Evolutionary conservation across 2,113 vertebrate genomes (phyloP), one percentile per base, ranked within the genome.

Genomic region (Heterotis niloticus): DNA sequence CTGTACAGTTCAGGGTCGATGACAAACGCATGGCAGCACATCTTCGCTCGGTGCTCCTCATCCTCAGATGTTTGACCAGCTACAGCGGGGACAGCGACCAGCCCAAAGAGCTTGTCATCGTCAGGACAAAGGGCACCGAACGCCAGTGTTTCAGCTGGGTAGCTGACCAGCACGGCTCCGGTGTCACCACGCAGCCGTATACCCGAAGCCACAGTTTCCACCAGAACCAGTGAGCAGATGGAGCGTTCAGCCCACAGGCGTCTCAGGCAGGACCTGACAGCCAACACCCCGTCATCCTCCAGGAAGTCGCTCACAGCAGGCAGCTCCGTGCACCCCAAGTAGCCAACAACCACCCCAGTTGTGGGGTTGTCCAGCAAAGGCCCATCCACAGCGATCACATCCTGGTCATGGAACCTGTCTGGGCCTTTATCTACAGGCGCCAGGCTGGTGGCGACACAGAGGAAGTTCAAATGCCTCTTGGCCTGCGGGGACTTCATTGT

Each of bases 1-100:
- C 86, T 89, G 83, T 94, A 95, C 64, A 99, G 87, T 78, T 97
- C 96, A 0, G 97, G 96, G 81, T 99, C 97, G 69, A 98, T 94
- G 88, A 96, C 96, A 81, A 99, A 99, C 65, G 98, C 97, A 9
- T 99, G 97, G 79, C 97, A 99, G 79, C 95, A 96, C 0, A 95
- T 94, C 67, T 94, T 91, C 81, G 97, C 77, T 70, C 85, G 91
- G 1, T 94, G 88, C 1, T 87, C 74, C 28, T 44, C 34, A 44
- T 44, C 34, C 34, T 44, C 7, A 4, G 34, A 44, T 4, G 34
- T 44, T 2, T 44, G 34, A 44, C 34, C 34, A 7, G 34, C 34
- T 7, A 2, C 34, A 44, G 90, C 91, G 81, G 95, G 95, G 87
- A 95, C 95, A 20, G 97, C 98, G 82, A 98, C 96, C 10, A 99